Evolutionary conservation across 2,888 invertebrate species (phyloP).

Genomic region (Colletes collaris): DNA sequence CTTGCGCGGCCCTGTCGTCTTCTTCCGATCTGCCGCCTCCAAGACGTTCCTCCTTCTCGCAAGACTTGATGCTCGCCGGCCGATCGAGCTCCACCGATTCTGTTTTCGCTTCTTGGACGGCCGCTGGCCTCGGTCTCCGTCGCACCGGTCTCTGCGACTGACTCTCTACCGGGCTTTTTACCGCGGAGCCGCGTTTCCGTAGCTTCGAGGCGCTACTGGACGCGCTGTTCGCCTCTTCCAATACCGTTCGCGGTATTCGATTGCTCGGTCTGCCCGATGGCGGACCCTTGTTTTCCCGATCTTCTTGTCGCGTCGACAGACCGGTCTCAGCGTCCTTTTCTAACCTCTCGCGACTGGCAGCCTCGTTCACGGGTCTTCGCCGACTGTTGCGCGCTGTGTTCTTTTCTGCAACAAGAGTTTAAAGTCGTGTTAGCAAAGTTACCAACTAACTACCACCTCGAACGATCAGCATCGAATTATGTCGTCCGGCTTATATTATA

Average conservation of each 20-base stretch:
- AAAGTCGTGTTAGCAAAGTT: background rate
- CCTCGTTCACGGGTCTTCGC: slow-evolving; percentile 77
- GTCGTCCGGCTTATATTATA: background rate
- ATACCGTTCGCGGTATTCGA: slow-evolving; percentile 76
- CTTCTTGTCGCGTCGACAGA: slow-evolving; percentile 77
- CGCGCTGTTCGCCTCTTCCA: slow-evolving; percentile 78
- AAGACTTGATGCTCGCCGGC: slow-evolving; percentile 16
- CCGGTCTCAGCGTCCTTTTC: slow-evolving; percentile 68
- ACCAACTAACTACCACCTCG: no score
- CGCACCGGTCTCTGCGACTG: slow-evolving; percentile 72
- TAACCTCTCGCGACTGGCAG: slow-evolving; percentile 72
- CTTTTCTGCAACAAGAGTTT: slow-evolving; percentile 77
- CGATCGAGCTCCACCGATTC: slow-evolving; percentile 40
- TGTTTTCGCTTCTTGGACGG: slow-evolving; percentile 55
- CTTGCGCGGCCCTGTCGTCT: slow-evolving; percentile 58
- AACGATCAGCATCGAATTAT: background rate
- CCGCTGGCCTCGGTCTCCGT: slow-evolving; percentile 61
- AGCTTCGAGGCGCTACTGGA: slow-evolving; percentile 75
- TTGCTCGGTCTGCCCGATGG: slow-evolving; percentile 75
- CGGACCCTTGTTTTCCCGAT: slow-evolving; percentile 81
- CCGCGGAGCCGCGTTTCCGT: slow-evolving; percentile 73
- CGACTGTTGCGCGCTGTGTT: slow-evolving; percentile 76
- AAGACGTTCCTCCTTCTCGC: slow-evolving; percentile 59
- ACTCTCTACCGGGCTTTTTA: slow-evolving; percentile 70
- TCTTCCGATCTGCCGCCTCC: slow-evolving; percentile 47